These are phyloP conservation scores for Turritopsis rubra DNA, from an alignment of 30 jellyfish, hydroid and myxozoan genomes.

Conservation along the genomic window DNA sequence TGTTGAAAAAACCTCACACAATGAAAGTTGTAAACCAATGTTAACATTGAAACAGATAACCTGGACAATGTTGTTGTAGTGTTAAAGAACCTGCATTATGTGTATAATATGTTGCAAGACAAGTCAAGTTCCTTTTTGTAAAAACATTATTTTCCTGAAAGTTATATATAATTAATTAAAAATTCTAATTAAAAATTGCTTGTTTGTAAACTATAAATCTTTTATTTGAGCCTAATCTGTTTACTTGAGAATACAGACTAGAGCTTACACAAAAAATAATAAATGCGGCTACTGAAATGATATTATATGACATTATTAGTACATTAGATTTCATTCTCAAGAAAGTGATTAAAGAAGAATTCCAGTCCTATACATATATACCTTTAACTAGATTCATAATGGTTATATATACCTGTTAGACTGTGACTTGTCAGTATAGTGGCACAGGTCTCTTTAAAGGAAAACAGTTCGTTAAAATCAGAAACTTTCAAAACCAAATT, in stretches of 20 bases:
- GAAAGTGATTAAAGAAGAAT: no score
- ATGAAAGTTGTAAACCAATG: no score
- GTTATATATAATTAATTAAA: not conserved
- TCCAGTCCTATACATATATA: no score
- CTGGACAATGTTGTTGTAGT: no score
- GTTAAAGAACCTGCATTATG: no score
- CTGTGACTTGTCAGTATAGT: conserved; percentile 9
- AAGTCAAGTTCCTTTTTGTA: not conserved
- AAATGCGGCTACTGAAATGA: not conserved
- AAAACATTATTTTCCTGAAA: no score
- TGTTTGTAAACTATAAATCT: not conserved
- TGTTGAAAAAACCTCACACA: no score
- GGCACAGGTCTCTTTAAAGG: conserved; percentile 19
- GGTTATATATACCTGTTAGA: conserved; percentile 7
- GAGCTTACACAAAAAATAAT: not conserved
- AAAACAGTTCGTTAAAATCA: conserved; percentile 16
- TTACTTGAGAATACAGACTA: not conserved
- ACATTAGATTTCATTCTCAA: no score
- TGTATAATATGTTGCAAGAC: no score
- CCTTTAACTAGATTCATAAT: not conserved
- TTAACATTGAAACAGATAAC: no score
- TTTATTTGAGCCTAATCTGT: not conserved
- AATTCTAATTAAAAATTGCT: not conserved
- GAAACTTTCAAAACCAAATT: conserved; percentile 18
- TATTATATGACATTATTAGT: not conserved